phyloP scores from a whole-genome alignment of 2,888 invertebrate species.

The Ornithoptera priamus region DNA sequence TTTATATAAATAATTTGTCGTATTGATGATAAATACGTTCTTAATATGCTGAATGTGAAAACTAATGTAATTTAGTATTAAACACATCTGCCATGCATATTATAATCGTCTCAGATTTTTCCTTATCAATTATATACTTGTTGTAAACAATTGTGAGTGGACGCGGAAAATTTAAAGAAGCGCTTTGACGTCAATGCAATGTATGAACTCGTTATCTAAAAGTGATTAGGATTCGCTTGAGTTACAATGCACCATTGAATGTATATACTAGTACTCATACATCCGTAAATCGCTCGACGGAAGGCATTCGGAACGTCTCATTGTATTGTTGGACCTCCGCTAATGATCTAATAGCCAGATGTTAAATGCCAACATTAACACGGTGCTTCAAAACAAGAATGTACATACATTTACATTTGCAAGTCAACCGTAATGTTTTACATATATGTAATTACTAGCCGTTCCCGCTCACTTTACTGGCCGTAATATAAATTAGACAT shows the following conservation, averaged over 20 bases:
- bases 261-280: constrained; percentile 28
- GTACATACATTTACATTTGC: neutral
- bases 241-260: constrained; percentile 34
- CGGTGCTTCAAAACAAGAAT: constrained; percentile 7
- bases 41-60: no score
- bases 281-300: constrained; percentile 28
- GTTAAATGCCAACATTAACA: constrained; percentile 44
- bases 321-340: constrained; percentile 49
- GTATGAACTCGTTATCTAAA: constrained; percentile 24
- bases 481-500: no score
- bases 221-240: constrained; percentile 33
- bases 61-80: no score
- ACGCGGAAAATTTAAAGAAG: constrained; percentile 34
- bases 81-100: neutral
- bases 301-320: constrained; percentile 33
- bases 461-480: no score
- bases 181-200: constrained; percentile 34
- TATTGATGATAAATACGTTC: no score
- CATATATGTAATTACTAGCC: no score
- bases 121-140: neutral
- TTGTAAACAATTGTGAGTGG: neutral
- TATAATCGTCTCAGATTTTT: constrained; percentile 2
- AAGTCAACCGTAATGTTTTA: neutral
- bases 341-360: constrained; percentile 44
- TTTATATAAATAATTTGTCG: neutral